These are phyloP conservation scores for Phylloscopus trochilus DNA, from an alignment of 2,113 vertebrate species.

Conservation along the genomic window DNA sequence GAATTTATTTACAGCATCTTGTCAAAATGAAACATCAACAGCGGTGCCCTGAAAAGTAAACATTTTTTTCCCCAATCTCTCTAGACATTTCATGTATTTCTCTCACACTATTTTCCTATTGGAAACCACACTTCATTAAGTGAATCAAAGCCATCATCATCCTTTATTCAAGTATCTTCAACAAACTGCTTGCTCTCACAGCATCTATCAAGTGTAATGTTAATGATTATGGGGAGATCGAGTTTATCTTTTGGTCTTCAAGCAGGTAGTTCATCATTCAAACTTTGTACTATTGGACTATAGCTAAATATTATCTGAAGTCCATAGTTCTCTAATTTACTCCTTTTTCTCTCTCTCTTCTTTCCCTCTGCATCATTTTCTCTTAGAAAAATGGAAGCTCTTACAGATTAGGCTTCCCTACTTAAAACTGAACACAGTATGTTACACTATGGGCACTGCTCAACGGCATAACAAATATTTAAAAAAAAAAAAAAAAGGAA, in stretches of 20 bases:
- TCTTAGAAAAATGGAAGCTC: neutral
- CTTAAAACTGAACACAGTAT: neutral
- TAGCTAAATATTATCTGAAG: neutral
- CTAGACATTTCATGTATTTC: neutral
- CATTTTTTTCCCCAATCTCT: neutral
- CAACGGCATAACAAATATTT: neutral
- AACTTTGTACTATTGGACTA: neutral
- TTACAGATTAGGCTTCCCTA: neutral
- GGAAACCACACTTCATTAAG: neutral
- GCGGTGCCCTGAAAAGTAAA: neutral
- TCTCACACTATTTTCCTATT: neutral
- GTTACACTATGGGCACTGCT: neutral
- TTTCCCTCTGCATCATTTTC: neutral
- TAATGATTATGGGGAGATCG: neutral
- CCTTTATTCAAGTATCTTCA: neutral
- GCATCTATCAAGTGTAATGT: neutral
- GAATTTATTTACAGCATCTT: neutral
- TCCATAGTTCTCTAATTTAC: neutral
- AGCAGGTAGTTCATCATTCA: neutral
- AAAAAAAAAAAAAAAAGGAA: neutral
- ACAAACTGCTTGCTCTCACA: neutral
- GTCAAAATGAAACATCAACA: neutral
- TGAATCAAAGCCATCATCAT: neutral
- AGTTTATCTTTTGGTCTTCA: neutral
- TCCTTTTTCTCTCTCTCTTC: neutral